phyloP scores from a whole-genome alignment of 2,113 vertebrate species.

The Varanus komodoensis region DNA sequence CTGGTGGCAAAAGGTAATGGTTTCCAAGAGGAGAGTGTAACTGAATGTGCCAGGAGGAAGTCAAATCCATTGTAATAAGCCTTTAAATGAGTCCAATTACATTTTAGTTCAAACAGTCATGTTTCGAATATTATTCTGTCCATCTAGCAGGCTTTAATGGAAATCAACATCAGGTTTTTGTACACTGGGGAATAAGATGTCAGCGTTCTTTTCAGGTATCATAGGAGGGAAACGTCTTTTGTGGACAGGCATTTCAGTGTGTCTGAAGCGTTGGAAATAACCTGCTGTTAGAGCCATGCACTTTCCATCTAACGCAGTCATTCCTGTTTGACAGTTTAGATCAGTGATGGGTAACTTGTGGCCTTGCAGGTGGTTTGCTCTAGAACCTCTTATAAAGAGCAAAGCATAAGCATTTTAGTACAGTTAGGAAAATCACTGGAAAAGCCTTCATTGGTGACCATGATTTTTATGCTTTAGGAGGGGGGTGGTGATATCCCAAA shows the following conservation, averaged over 20 bases:
- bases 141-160: constrained; percentile 66
- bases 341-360: not conserved
- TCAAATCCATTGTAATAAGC: constrained; percentile 71
- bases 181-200: constrained; percentile 69
- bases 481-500: no score
- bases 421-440: no score
- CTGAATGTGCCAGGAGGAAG: constrained; percentile 65
- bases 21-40: constrained; percentile 67
- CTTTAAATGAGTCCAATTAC: constrained; percentile 70
- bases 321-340: constrained; percentile 49
- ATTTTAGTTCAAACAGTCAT: constrained; percentile 69
- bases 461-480: no score
- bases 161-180: constrained; percentile 62
- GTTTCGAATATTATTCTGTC: constrained; percentile 73
- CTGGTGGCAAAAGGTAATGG: constrained; percentile 65
- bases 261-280: constrained; percentile 67
- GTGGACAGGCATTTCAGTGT: constrained; percentile 66
- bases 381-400: no score
- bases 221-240: constrained; percentile 49
- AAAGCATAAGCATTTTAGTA: no score
- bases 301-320: constrained; percentile 56
- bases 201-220: constrained; percentile 60
- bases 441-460: no score
- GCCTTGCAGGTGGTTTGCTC: no score
- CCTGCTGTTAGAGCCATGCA: constrained; percentile 55